phyloP scores from a whole-genome alignment of 2,888 invertebrate species.

The Lacanobia oleracea region DNA sequence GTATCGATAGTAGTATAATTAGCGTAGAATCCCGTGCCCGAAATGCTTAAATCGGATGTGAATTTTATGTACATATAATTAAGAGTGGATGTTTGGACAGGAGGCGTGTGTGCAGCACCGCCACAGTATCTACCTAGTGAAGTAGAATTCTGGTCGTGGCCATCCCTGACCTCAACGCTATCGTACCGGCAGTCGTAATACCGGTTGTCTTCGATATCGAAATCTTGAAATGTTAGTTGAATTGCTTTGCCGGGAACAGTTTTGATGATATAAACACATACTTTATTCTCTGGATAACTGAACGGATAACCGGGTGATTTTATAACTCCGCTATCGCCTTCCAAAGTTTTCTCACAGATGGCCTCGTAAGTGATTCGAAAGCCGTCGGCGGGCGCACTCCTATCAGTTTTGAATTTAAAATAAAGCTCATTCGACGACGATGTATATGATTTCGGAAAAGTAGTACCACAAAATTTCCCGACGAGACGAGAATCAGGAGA shows the following conservation, averaged over 20 bases:
- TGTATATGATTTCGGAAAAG: too few relatives aligned
- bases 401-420: slow-evolving; percentile 89
- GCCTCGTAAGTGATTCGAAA: slow-evolving; percentile 81
- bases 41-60: slow-evolving; percentile 88
- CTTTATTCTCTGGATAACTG: too few relatives aligned
- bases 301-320: too few relatives aligned
- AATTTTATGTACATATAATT: too few relatives aligned
- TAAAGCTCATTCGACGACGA: slow-evolving; percentile 61
- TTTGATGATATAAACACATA: too few relatives aligned
- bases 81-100: slow-evolving; percentile 86
- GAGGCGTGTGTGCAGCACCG: slow-evolving; percentile 86
- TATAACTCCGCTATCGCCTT: slow-evolving; percentile 84
- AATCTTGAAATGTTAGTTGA: too few relatives aligned
- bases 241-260: too few relatives aligned
- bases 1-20: too few relatives aligned
- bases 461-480: too few relatives aligned
- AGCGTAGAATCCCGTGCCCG: too few relatives aligned
- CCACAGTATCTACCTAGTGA: slow-evolving; percentile 93
- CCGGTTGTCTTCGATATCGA: too few relatives aligned
- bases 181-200: slow-evolving; percentile 81
- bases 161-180: slow-evolving; percentile 92
- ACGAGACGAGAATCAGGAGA: too few relatives aligned
- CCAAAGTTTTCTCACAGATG: slow-evolving; percentile 84
- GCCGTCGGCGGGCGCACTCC: slow-evolving; percentile 75
- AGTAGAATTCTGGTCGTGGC: slow-evolving; percentile 92